Base-by-base conservation (phyloP, 1,140 invertebrate species). In the Drosophila willistoni region DNA sequence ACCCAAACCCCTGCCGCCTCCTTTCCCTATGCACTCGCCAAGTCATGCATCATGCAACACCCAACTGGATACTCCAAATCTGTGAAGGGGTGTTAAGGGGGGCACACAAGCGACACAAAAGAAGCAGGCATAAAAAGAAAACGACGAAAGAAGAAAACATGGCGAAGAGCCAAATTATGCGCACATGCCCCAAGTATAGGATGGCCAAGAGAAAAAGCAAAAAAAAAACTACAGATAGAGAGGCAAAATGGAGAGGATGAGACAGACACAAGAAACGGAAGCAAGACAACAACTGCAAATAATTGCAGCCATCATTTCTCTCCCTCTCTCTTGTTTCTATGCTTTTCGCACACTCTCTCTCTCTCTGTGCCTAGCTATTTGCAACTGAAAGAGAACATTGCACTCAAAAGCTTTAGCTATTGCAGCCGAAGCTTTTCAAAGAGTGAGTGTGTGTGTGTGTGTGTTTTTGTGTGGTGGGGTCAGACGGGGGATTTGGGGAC, bases 101-200 rank as follows among this genome's bases (percentile, higher is more conserved):
- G 22, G 29, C 29, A 77, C n/a, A n/a, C n/a, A 64, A 56, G 17
- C 57, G 57, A 51, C 13, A 65, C 63, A 65, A 55, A 51, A 51
- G 36, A 62, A 66, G 47, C 41, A 44, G 63, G 71, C 60, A 70
- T 39, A 19, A 59, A 64, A 41, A 59, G 55, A 13, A 22, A 14
- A 22, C 5, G 61, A 19, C 54, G 41, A 33, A 57, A 57, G 79
- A 62, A 80, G 84, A 80, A 89, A 89, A 89, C 80, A 87, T 87
- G 84, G 84, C 84, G 77, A 84, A 87, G 84, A 85, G 84, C 84
- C 84, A 87, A 87, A 87, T 89, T 87, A 84, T 87, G 80, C 84
- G 81, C 84, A 72, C 84, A 87, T 89, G 80, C 71, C 60, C 42
- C 57, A 42, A 51, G 77, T 60, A 66, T 55, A 41, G 34, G 34